Evolutionary conservation across 2,888 invertebrate species (phyloP), one percentile per base, ranked within the genome.

Genomic region (Harpagoxenus sublaevis): DNA sequence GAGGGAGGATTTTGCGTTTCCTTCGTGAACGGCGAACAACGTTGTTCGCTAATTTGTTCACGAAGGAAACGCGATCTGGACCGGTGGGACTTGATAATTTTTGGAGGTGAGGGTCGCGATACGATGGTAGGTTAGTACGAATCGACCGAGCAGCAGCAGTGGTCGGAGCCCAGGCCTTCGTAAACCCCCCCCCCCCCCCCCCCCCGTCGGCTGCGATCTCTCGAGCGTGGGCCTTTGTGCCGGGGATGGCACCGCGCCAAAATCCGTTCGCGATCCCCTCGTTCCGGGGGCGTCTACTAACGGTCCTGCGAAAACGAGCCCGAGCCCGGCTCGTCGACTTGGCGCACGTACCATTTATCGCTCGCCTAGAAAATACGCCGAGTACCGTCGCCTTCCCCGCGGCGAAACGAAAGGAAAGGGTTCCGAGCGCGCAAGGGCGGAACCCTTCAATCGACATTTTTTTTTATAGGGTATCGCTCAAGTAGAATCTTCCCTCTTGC

Each of bases 231-330:
- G 90, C 91, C 92, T 94, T 94, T 94, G 93, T 92, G 89, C 89
- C 86, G 74, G 83, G 87, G 86, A 90, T 93, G 94, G 94, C 93
- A 87, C 84, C 85, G 84, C 88, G 94, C 94, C 94, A 94, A 94
- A 94, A 94, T 93, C 89, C 86, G 88, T 89, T 91, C 88, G 90
- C 90, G 90, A 91, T 91, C 92, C 91, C 91, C 91, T 89, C 92
- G 90, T 88, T 88, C 91, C 90, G 86, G 84, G 79, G 87, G 83
- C 84, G 84, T 85, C 88, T 94, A 92, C 93, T 93, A 94, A 91
- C 93, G 92, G 91, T 90, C 89, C 92, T 92, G 92, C 91, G 91
- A 93, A 93, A 94, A 90, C 86, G 78, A 88, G 88, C 85, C 85
- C 81, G 85, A 77, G 74, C 42, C 74, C 45, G 18, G 42, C 86